Percentiles rank a stretch among this genome's conserved stretches.
Conservation (phyloP, 2,888 invertebrate genomes). For the Drosophila testacea region DNA sequence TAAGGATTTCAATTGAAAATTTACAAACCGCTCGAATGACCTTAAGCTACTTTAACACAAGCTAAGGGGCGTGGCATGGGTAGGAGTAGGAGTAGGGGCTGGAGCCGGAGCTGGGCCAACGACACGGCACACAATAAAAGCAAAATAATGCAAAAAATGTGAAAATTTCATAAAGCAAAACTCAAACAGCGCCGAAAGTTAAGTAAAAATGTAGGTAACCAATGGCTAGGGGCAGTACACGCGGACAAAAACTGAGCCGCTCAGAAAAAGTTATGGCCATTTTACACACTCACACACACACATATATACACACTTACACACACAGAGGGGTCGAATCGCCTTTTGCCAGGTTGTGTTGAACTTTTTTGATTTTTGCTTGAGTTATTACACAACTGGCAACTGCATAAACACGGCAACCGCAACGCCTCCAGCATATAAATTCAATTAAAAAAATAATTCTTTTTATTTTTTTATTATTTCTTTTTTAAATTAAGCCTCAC, state of each 20-base stretch:
- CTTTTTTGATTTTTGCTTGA: slow-evolving; percentile 66
- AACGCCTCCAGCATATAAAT: slow-evolving; percentile 57
- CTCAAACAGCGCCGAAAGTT: slow-evolving; percentile 68
- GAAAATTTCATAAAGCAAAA: slow-evolving; percentile 73
- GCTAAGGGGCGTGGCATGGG: slow-evolving; percentile 19
- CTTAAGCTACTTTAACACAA: slow-evolving; percentile 68
- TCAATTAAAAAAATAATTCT: slow-evolving; percentile 61
- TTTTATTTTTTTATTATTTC: slow-evolving; percentile 16
- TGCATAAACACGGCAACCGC: slow-evolving; percentile 52
- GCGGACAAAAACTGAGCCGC: slow-evolving; percentile 43
- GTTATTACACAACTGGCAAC: slow-evolving; percentile 66
- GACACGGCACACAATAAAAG: slow-evolving; percentile 42
- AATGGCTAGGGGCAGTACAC: slow-evolving; percentile 49
- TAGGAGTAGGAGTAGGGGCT: neutral
- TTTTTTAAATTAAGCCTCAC: slow-evolving; percentile 9
- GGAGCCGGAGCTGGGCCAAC: slow-evolving; percentile 13
- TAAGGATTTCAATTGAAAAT: slow-evolving; percentile 71
- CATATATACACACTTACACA: neutral
- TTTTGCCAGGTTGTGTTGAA: slow-evolving; percentile 29
- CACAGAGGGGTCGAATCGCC: slow-evolving; percentile 16
- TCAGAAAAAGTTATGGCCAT: slow-evolving; percentile 40
- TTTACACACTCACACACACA: slow-evolving; percentile 13
- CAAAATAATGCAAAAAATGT: slow-evolving; percentile 55
- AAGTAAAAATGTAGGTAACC: slow-evolving; percentile 74
- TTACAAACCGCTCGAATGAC: slow-evolving; percentile 70